Percentiles rank a stretch among this genome's conserved stretches.
Evolutionary conservation across 2,113 vertebrate species (phyloP).

Genomic region (Crotalus tigris): DNA sequence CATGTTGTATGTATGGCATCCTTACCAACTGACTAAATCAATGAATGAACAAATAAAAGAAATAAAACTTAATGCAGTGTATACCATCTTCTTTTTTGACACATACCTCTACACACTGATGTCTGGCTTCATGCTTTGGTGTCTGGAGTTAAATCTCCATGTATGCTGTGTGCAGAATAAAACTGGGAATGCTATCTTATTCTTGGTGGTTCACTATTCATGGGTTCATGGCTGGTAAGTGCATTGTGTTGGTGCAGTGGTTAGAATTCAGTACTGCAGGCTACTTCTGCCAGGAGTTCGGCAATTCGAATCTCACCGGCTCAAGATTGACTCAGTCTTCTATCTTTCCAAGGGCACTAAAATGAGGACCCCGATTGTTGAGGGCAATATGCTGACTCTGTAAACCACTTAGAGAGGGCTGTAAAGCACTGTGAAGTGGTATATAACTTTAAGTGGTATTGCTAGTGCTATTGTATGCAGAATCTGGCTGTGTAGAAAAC

Average conservation of each 20-base stretch:
- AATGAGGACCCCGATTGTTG: too few species aligned
- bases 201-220: neutral
- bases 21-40: neutral
- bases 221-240: neutral
- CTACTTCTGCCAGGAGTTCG: too few species aligned
- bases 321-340: too few species aligned
- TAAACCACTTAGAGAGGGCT: too few species aligned
- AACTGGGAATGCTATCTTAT: neutral
- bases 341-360: too few species aligned
- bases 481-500: neutral
- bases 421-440: too few species aligned
- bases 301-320: too few species aligned
- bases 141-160: neutral
- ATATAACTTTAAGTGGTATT: too few species aligned
- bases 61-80: neutral
- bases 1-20: neutral
- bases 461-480: neutral
- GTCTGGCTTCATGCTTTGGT: neutral
- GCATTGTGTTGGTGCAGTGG: neutral
- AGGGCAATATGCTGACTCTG: too few species aligned
- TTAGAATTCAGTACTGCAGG: too few species aligned
- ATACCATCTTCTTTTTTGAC: neutral
- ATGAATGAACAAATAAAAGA: neutral
- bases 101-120: neutral
- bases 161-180: neutral